Evolutionary conservation across 1,140 invertebrate species (phyloP).

Genomic region (Macrobrachium rosenbergii): DNA sequence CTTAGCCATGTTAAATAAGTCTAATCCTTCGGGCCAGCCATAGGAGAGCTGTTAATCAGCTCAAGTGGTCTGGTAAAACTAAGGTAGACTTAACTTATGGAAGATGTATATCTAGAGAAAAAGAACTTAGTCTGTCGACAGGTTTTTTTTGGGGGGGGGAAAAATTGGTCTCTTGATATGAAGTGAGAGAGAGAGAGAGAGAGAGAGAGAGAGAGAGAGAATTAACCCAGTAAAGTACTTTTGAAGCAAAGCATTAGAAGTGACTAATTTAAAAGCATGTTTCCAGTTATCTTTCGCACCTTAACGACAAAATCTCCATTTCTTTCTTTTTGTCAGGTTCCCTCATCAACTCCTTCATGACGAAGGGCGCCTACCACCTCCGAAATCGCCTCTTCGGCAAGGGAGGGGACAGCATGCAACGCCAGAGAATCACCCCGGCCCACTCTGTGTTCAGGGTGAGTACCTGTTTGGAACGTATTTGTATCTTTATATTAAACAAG

Average conservation of each 20-base stretch:
- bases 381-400: constrained; percentile 43
- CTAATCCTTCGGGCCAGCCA: too few relatives aligned
- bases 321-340: neutral
- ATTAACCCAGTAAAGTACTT: neutral
- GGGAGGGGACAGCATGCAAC: neutral
- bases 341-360: constrained; percentile 53
- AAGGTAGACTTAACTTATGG: too few relatives aligned
- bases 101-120: too few relatives aligned
- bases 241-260: neutral
- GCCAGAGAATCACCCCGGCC: constrained; percentile 34
- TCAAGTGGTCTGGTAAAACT: too few relatives aligned
- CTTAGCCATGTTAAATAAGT: too few relatives aligned
- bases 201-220: neutral
- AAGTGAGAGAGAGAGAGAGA: constrained; percentile 4
- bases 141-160: too few relatives aligned
- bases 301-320: neutral
- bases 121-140: too few relatives aligned
- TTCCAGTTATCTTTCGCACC: neutral
- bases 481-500: too few relatives aligned
- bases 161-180: too few relatives aligned
- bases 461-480: neutral
- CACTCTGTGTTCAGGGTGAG: constrained; percentile 56
- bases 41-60: too few relatives aligned
- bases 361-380: constrained; percentile 50
- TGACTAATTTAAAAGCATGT: too few relatives aligned